phyloP scores from a whole-genome alignment of 2,888 invertebrate species.

The Tetragnatha montana region DNA sequence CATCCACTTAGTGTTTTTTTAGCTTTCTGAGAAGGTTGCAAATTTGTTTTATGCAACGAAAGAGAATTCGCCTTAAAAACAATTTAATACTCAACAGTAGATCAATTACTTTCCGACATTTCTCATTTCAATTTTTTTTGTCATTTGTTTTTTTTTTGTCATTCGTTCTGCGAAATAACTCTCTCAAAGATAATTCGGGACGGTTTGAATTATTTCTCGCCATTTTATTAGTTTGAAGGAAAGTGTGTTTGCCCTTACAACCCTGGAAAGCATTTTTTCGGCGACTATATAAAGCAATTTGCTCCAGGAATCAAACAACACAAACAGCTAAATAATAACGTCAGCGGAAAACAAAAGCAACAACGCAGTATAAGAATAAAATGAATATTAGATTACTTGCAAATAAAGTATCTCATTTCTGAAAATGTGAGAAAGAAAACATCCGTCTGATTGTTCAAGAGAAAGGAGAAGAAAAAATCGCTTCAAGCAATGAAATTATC shows the following conservation, averaged over 20 bases:
- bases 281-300: slow-evolving; percentile 42
- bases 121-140: neutral
- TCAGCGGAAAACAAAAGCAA: slow-evolving; percentile 13
- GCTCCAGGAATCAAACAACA: neutral
- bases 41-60: neutral
- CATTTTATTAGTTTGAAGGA: slow-evolving; percentile 27
- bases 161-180: neutral
- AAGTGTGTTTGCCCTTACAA: slow-evolving; percentile 1
- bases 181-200: neutral
- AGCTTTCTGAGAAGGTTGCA: neutral
- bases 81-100: neutral
- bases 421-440: slow-evolving; percentile 46
- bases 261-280: slow-evolving; percentile 26
- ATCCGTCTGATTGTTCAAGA: slow-evolving; percentile 14
- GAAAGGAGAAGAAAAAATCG: slow-evolving; percentile 24
- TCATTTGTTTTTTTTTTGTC: neutral
- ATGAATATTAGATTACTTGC: slow-evolving; percentile 56
- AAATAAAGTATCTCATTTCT: slow-evolving; percentile 59
- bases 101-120: neutral
- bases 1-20: too few species aligned
- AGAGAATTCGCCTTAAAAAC: neutral
- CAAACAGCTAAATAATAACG: slow-evolving; percentile 3
- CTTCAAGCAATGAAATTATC: slow-evolving; percentile 65
- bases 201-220: neutral
- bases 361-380: slow-evolving; percentile 9